Conservation (phyloP, 1,140 invertebrate species). For the Armadillidium nasatum region DNA sequence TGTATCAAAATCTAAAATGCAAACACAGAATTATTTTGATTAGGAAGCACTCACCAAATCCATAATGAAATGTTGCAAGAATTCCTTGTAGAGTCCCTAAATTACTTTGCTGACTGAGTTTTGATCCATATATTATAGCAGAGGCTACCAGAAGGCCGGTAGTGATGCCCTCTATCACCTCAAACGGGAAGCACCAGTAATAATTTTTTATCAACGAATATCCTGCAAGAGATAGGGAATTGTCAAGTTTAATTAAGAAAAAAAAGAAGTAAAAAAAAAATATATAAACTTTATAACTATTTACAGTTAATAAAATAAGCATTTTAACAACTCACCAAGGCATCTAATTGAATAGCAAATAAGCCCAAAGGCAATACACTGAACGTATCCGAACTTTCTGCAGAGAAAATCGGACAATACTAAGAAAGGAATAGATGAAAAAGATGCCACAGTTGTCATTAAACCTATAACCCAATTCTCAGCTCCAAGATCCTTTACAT, state of each 20-base stretch:
- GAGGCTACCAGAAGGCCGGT: conserved; percentile 51
- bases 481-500: conserved; percentile 32
- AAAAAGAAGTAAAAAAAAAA: background rate
- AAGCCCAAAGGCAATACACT: conserved; percentile 40
- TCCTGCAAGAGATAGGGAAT: conserved; percentile 9
- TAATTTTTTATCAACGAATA: conserved; percentile 50
- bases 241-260: background rate
- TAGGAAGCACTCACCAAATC: conserved; percentile 47
- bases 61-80: conserved; percentile 50
- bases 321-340: conserved; percentile 29
- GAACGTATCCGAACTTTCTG: conserved; percentile 41
- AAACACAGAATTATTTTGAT: too few species aligned
- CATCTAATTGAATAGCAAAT: conserved; percentile 41
- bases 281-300: background rate
- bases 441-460: conserved; percentile 39
- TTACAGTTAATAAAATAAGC: too few species aligned
- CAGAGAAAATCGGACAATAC: conserved; percentile 34
- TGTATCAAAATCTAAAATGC: background rate
- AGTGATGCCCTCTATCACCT: conserved; percentile 50
- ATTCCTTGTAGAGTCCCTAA: conserved; percentile 52
- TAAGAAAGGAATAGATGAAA: conserved; percentile 38
- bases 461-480: conserved; percentile 41
- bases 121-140: conserved; percentile 49
- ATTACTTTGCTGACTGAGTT: conserved; percentile 48
- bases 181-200: conserved; percentile 50